Evolutionary conservation across 2,113 vertebrate genomes (phyloP).

Genomic region (Pterocles burchelli): DNA sequence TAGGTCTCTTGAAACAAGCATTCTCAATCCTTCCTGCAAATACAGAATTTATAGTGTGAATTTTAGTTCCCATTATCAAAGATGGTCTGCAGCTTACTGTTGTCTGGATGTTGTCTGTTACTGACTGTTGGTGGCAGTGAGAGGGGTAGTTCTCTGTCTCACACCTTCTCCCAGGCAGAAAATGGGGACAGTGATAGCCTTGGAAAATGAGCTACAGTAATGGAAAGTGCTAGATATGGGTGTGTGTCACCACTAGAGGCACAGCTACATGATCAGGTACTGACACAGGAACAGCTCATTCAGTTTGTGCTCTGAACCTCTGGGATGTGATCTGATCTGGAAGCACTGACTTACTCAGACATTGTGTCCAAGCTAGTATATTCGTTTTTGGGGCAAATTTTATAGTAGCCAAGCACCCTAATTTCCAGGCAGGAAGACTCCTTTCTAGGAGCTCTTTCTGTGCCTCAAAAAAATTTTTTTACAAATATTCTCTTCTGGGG

Average conservation of each 20-base stretch:
- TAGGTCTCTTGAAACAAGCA: constrained; percentile 93
- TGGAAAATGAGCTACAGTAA: background rate
- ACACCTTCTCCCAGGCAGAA: background rate
- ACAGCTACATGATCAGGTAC: background rate
- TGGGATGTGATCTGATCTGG: background rate
- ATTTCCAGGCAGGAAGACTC: background rate
- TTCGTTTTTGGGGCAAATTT: background rate
- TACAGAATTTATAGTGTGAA: background rate
- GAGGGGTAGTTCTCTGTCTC: background rate
- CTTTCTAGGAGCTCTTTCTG: background rate
- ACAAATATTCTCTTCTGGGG: background rate
- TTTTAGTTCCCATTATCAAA: background rate
- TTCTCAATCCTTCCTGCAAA: constrained; percentile 91
- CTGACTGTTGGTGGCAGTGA: background rate
- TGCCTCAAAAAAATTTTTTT: background rate
- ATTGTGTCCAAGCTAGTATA: background rate
- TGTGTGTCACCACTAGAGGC: background rate
- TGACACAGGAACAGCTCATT: background rate
- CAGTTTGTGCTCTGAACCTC: background rate
- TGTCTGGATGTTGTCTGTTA: background rate
- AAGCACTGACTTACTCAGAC: background rate
- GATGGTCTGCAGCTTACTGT: background rate
- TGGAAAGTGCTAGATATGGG: background rate
- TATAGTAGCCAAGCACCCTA: background rate
- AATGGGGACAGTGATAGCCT: background rate